These are phyloP conservation scores for Barbus barbus DNA, from an alignment of 2,113 vertebrate genomes.

Conservation along the genomic window DNA sequence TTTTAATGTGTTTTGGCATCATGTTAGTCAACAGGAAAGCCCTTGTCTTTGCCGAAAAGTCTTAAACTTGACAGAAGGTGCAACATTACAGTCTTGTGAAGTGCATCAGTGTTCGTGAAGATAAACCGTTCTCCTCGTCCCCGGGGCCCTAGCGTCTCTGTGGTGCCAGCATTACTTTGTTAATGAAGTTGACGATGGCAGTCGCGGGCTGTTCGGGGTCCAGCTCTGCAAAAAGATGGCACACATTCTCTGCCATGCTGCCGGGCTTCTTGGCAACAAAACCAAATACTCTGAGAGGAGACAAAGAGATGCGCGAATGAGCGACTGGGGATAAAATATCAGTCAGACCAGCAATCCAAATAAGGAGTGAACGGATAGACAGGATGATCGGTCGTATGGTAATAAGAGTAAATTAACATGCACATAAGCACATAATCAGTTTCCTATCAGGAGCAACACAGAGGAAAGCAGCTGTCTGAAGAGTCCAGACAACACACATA, in stretches of 20 bases:
- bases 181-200: slow-evolving; percentile 91
- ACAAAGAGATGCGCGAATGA: background rate
- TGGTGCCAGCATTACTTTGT: slow-evolving; percentile 87
- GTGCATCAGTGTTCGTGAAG: background rate
- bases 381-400: background rate
- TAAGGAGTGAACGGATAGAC: background rate
- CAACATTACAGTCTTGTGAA: background rate
- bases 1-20: slow-evolving; percentile 30
- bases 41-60: background rate
- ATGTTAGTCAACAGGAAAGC: slow-evolving; percentile 24
- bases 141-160: slow-evolving; percentile 71
- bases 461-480: background rate
- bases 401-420: slow-evolving; percentile 36
- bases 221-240: slow-evolving; percentile 90
- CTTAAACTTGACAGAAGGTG: background rate
- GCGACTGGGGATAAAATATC: background rate
- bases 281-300: slow-evolving; percentile 82
- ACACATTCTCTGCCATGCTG: slow-evolving; percentile 85
- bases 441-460: background rate
- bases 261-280: slow-evolving; percentile 91
- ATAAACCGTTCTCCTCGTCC: background rate
- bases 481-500: slow-evolving; percentile 11
- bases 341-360: no score
- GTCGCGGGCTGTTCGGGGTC: slow-evolving; percentile 89
- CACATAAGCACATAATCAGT: slow-evolving; percentile 60